These are phyloP conservation scores for Dynastes maya DNA, from an alignment of 2,888 invertebrate genomes.

Conservation along the genomic window DNA sequence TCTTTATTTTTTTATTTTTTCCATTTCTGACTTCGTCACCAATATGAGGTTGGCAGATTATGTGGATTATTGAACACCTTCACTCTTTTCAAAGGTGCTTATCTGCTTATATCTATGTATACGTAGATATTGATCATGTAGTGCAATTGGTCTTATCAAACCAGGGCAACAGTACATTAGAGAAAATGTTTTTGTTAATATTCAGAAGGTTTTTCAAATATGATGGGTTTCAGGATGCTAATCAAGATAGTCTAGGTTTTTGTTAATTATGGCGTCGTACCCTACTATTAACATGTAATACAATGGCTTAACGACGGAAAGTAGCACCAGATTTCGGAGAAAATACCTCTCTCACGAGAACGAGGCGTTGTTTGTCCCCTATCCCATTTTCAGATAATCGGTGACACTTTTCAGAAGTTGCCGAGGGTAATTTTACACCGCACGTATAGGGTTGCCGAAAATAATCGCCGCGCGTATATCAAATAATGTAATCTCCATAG, in stretches of 20 bases:
- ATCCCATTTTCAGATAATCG: conserved; percentile 33
- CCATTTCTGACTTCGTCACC: too few species aligned
- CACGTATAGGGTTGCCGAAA: conserved; percentile 4
- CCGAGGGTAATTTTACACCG: conserved; percentile 17
- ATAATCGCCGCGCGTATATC: conserved; percentile 34
- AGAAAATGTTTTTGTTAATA: too few species aligned
- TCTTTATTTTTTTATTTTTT: too few species aligned
- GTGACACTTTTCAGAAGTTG: conserved; percentile 39
- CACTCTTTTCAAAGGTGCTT: too few species aligned
- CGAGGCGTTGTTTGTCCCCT: not conserved
- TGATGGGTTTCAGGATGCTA: not conserved
- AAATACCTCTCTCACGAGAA: conserved; percentile 20
- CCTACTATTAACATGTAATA: conserved; percentile 27
- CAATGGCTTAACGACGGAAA: conserved; percentile 6
- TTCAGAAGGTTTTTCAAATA: not conserved
- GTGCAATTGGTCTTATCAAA: too few species aligned
- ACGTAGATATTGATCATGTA: too few species aligned
- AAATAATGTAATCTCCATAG: conserved; percentile 36
- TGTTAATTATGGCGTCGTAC: conserved; percentile 5
- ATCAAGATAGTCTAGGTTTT: conserved; percentile 12
- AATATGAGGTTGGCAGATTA: too few species aligned
- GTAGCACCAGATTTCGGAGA: not conserved
- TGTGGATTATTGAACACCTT: too few species aligned
- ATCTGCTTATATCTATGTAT: too few species aligned
- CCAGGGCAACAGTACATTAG: too few species aligned